Percentiles rank a stretch among this genome's conserved stretches.
These are phyloP conservation scores for Willowsia nigromaculata DNA, from an alignment of 2,888 invertebrate genomes.

Conservation along the genomic window DNA sequence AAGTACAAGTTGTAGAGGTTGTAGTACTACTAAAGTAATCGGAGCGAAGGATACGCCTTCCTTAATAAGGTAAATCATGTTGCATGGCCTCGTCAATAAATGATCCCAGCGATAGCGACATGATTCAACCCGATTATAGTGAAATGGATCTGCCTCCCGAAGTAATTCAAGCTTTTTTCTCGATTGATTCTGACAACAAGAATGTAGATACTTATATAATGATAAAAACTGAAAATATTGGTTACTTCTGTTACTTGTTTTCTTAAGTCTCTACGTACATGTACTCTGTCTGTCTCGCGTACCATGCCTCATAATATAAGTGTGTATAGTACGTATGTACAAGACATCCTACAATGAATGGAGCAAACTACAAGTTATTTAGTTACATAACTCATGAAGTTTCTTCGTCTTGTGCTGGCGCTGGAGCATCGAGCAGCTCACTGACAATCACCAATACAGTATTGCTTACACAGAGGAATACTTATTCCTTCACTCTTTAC, in stretches of 20 bases:
- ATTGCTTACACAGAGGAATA: background rate
- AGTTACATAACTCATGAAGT: slow-evolving; percentile 3
- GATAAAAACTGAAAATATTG: background rate
- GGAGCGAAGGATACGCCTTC: slow-evolving; percentile 61
- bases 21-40: background rate
- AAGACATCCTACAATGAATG: background rate
- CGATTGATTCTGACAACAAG: slow-evolving; percentile 46
- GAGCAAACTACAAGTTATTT: background rate
- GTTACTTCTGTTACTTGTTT: background rate
- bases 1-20: background rate
- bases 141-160: slow-evolving; percentile 30
- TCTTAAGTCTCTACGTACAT: background rate
- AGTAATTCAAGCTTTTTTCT: background rate
- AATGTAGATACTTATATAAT: background rate
- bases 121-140: slow-evolving; percentile 39
- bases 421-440: background rate
- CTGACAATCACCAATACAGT: background rate
- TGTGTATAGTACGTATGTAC: background rate
- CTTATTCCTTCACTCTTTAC: background rate
- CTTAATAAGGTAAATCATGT: slow-evolving; percentile 69
- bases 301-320: slow-evolving; percentile 9
- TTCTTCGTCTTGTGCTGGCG: background rate
- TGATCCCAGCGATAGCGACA: slow-evolving; percentile 63
- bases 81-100: slow-evolving; percentile 66
- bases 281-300: background rate